Evolutionary conservation across 2,113 vertebrate species (phyloP).

Genomic region (Anarhynchus alexandrinus): DNA sequence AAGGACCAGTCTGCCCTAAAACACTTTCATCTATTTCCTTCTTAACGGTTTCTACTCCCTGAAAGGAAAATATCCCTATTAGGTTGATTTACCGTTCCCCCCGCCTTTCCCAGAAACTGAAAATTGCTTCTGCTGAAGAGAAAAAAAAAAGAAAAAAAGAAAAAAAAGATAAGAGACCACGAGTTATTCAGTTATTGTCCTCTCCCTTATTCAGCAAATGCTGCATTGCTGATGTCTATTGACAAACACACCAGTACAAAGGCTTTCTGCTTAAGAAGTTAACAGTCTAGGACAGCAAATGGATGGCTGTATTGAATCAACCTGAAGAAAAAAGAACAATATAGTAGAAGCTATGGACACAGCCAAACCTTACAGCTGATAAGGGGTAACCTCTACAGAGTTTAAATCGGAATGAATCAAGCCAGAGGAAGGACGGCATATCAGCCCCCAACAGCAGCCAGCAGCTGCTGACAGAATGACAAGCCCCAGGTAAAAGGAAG

Average conservation of each 20-base stretch:
- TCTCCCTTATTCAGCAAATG: background rate
- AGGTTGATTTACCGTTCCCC: background rate
- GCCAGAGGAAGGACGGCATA: background rate
- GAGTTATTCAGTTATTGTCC: background rate
- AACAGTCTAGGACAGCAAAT: background rate
- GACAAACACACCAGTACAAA: background rate
- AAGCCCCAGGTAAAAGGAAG: background rate
- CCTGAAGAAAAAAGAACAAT: background rate
- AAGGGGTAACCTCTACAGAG: background rate
- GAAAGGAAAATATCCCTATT: background rate
- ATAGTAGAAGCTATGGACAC: background rate
- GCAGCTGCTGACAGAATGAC: background rate
- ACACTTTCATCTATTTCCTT: conserved; percentile 89
- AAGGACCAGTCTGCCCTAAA: conserved; percentile 85
- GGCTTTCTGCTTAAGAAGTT: background rate
- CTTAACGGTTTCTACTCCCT: conserved; percentile 91
- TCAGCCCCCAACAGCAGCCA: background rate
- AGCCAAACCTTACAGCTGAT: background rate
- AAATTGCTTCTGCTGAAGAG: background rate
- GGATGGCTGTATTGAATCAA: background rate
- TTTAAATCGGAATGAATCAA: background rate
- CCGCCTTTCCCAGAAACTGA: background rate
- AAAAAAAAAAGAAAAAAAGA: too few relatives aligned
- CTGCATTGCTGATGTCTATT: background rate
- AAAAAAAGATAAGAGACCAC: background rate